Conservation (phyloP, 2,888 invertebrate species). For the Euzophera pinguis region DNA sequence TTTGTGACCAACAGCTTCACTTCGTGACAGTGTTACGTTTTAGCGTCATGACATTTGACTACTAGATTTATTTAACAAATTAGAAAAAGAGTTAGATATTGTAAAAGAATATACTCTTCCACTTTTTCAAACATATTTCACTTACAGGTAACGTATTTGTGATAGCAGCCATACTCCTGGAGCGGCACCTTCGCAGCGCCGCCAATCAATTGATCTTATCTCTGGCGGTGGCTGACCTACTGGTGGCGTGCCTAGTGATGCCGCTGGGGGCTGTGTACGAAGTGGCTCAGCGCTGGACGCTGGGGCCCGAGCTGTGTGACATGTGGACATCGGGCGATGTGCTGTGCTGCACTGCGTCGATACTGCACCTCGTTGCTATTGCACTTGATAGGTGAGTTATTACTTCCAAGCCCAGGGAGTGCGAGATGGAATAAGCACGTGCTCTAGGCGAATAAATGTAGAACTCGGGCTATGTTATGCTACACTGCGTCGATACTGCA, state of each 20-base stretch:
- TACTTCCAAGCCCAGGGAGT: too few relatives aligned
- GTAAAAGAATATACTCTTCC: neutral
- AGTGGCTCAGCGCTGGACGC: slow-evolving; percentile 89
- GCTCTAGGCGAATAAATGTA: too few relatives aligned
- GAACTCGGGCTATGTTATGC: slow-evolving; percentile 96
- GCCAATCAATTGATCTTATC: slow-evolving; percentile 95
- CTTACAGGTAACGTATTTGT: slow-evolving; percentile 94
- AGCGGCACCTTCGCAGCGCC: slow-evolving; percentile 91
- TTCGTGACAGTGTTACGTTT: too few relatives aligned
- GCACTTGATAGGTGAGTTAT: slow-evolving; percentile 86
- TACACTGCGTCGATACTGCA: slow-evolving; percentile 92
- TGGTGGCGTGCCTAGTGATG: slow-evolving; percentile 92
- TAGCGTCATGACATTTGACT: too few relatives aligned
- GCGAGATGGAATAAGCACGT: too few relatives aligned
- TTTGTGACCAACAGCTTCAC: too few relatives aligned
- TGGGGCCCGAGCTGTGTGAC: slow-evolving; percentile 93
- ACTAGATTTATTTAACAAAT: too few relatives aligned
- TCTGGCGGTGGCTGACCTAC: slow-evolving; percentile 93
- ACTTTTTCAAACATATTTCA: neutral
- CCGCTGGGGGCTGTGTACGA: slow-evolving; percentile 88
- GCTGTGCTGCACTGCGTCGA: slow-evolving; percentile 92
- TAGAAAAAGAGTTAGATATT: too few relatives aligned
- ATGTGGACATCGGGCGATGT: slow-evolving; percentile 97
- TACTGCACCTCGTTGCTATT: slow-evolving; percentile 89
- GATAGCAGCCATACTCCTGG: slow-evolving; percentile 93